Base-by-base conservation (phyloP, 2,797 vertebrate species). In the Parauchenoglanis ngamensis region DNA sequence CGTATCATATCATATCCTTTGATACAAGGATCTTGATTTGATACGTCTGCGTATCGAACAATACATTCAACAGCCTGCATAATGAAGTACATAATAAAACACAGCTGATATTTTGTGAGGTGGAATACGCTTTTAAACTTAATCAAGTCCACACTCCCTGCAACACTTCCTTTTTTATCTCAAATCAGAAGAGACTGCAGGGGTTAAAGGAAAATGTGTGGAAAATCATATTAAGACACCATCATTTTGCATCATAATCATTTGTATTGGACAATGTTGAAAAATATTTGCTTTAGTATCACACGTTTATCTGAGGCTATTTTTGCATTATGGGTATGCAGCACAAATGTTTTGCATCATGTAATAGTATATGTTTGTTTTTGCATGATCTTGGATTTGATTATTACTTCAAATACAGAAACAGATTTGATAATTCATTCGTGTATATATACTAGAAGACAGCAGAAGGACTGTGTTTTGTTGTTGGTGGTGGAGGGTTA, bases 211-310 rank as follows among this genome's bases (percentile, higher is more conserved):
- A 46, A 73, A 49, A 75, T 75, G 5, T 25, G 49, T 75, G 4
- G 23, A 75, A 13, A 57, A 40, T 72, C 19, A 21, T 72, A 44
- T 72, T 72, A 70, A 73, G 21, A 25, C 40, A 12, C 10, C 17
- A 68, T 70, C 68, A 21, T 72, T 44, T 72, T 72, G 35, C 44
- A 72, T 72, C 68, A 72, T 44, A 40, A n/a, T n/a, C n/a, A n/a
- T n/a, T 70, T 68, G 7, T 35, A 68, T 35, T 7, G 4, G 21
- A 73, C 46, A 19, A 44, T 72, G 35, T 44, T 19, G 13, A 23
- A 21, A 46, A 44, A 40, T 72, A 40, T 72, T 1, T 28, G 31
- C 15, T 7, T 72, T 19, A 73, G 57, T 11, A 61, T 35, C 5
- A 1, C 23, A 49, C 12, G 11, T 81, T 80, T 35, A 57, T 79